phyloP scores from a whole-genome alignment of 2,797 vertebrate genomes.

The Knipowitschia caucasica region DNA sequence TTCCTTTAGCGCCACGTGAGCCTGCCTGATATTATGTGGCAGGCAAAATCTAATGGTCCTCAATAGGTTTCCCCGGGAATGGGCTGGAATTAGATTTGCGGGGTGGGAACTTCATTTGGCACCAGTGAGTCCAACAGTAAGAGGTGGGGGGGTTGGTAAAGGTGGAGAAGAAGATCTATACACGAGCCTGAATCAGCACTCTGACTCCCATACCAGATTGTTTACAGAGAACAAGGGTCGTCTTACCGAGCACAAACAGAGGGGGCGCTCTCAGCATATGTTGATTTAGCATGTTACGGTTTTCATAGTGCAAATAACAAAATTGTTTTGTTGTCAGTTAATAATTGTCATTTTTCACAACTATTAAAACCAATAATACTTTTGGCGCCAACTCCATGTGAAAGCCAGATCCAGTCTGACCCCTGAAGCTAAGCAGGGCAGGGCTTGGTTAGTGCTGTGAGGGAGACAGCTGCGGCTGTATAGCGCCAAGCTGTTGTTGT shows the following conservation, averaged over 20 bases:
- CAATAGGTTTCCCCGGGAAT: constrained; percentile 66
- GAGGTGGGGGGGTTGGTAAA: constrained; percentile 41
- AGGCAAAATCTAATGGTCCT: constrained; percentile 93
- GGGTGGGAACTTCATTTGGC: constrained; percentile 72
- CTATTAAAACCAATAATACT: too few relatives aligned
- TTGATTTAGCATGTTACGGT: background rate
- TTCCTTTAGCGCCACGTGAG: constrained; percentile 90
- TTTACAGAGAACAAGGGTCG: constrained; percentile 26
- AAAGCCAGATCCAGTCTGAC: too few relatives aligned
- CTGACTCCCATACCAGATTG: constrained; percentile 18
- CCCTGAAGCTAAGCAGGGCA: too few relatives aligned
- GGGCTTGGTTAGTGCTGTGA: too few relatives aligned
- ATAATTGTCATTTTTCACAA: too few relatives aligned
- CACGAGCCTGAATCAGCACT: constrained; percentile 84
- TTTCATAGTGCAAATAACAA: too few relatives aligned
- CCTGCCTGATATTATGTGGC: constrained; percentile 88
- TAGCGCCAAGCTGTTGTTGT: too few relatives aligned
- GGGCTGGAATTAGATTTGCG: constrained; percentile 70
- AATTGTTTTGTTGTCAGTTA: too few relatives aligned
- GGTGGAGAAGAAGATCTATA: constrained; percentile 75
- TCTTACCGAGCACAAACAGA: background rate
- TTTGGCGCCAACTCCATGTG: too few relatives aligned
- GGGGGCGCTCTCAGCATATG: constrained; percentile 15
- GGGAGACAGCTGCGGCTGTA: too few relatives aligned
- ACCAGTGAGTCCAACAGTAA: constrained; percentile 21